Evolutionary conservation across 2,888 invertebrate species (phyloP), one percentile per base, ranked within the genome.

Genomic region (Polia nebulosa): DNA sequence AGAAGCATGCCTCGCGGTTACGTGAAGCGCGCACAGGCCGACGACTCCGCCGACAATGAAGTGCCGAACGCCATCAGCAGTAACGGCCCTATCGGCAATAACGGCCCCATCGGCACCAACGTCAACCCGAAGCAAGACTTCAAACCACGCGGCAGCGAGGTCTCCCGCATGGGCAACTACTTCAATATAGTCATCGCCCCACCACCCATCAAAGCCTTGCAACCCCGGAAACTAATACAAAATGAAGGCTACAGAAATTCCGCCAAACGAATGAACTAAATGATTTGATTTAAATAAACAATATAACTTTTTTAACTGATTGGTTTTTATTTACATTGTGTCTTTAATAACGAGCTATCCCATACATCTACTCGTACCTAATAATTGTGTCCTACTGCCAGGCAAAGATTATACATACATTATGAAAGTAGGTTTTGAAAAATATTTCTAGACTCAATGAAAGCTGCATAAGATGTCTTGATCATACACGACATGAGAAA

Each of bases 111-210:
- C 39, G 20, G 52, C 32, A 39, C 45, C 27, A 70, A 52, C 41
- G 27, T 36, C 11, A 71, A 34, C 60, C 51, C 80, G 11, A 82
- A 82, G 49, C 34, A 59, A 5, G 80, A 80, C 81, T 81, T 82
- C 61, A 93, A 92, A 6, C 74, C 64, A 79, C 85, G 90, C n/a
- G 85, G 87, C 8, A 83, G 90, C 1, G 95, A 95, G 55, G 84
- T 93, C 1, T 93, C 95, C 3, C 87, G 95, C 68, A 94, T 95
- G 95, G 95, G 95, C 15, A 95, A 95, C 85, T 95, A 95, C 80
- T 95, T 95, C 77, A 95, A 95, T 74, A 95, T 95, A 27, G 95
- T 95, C 36, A 95, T 95, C 53, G 95, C 95, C 0, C 95, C 95
- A 2, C 95, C 95, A 2, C 95, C 94, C 2, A 94, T 95, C 49